phyloP scores from a whole-genome alignment of 2,113 vertebrate species.

The Mellivora capensis region DNA sequence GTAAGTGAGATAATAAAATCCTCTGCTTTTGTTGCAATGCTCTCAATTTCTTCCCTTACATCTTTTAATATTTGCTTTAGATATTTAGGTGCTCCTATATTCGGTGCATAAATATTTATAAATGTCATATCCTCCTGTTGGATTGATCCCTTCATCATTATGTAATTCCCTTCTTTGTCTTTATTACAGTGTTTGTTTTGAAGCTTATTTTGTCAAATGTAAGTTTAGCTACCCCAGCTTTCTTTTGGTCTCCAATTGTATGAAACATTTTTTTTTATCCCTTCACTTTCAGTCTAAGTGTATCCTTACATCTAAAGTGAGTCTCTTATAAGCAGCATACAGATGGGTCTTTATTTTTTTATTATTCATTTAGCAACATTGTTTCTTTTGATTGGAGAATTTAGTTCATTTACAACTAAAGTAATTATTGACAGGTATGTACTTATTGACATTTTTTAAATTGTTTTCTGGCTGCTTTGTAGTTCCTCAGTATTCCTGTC shows the following conservation, averaged over 20 bases:
- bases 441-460: neutral
- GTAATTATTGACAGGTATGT: neutral
- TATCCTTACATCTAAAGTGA: neutral
- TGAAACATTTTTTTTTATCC: neutral
- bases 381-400: neutral
- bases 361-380: neutral
- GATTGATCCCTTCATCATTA: neutral
- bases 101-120: neutral
- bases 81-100: neutral
- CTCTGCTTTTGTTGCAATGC: neutral
- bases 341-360: neutral
- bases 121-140: neutral
- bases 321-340: neutral
- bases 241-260: neutral
- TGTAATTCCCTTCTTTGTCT: neutral
- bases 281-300: neutral
- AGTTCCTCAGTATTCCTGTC: neutral
- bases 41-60: neutral
- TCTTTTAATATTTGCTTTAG: neutral
- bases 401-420: neutral
- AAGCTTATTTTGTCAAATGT: neutral
- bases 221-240: neutral
- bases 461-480: neutral
- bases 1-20: neutral
- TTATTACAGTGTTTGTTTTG: neutral